Conservation (phyloP, 1,140 invertebrate genomes). For the Harlomillsia oculata region DNA sequence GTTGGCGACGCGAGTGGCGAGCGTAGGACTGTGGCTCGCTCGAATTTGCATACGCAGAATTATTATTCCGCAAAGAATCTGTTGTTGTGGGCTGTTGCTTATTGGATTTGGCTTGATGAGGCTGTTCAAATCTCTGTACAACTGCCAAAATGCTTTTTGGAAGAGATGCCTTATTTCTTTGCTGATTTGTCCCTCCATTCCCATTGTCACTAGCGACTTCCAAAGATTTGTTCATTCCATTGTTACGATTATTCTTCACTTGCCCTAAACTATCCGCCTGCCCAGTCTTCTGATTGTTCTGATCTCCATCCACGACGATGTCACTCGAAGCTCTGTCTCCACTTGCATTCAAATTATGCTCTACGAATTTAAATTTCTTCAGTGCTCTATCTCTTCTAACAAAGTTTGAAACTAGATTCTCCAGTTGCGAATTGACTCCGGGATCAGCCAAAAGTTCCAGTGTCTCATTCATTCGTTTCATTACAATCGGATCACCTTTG, state of each 20-base stretch:
- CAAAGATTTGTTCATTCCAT: neutral
- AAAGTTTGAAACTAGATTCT: slow-evolving; percentile 34
- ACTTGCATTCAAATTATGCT: neutral
- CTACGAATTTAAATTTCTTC: slow-evolving; percentile 7
- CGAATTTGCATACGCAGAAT: neutral
- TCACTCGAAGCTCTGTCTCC: too few species aligned
- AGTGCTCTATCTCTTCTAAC: slow-evolving; percentile 30
- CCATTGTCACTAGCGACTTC: neutral
- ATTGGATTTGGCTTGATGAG: neutral
- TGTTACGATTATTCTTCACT: neutral
- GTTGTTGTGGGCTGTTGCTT: neutral
- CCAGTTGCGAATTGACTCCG: slow-evolving; percentile 24
- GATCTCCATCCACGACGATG: too few species aligned
- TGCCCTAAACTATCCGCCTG: slow-evolving; percentile 7
- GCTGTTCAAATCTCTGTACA: slow-evolving; percentile 32
- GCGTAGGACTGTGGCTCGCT: too few species aligned
- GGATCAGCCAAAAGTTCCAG: slow-evolving; percentile 31
- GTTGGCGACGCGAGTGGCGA: too few species aligned
- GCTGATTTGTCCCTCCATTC: neutral
- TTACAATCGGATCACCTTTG: slow-evolving; percentile 18
- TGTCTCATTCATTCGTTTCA: slow-evolving; percentile 34
- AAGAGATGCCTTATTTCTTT: slow-evolving; percentile 21
- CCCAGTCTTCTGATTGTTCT: neutral
- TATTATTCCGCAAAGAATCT: neutral
- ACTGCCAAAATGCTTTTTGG: slow-evolving; percentile 35